These are phyloP conservation scores for Hybognathus amarus DNA, from an alignment of 2,797 vertebrate genomes.

Conservation along the genomic window DNA sequence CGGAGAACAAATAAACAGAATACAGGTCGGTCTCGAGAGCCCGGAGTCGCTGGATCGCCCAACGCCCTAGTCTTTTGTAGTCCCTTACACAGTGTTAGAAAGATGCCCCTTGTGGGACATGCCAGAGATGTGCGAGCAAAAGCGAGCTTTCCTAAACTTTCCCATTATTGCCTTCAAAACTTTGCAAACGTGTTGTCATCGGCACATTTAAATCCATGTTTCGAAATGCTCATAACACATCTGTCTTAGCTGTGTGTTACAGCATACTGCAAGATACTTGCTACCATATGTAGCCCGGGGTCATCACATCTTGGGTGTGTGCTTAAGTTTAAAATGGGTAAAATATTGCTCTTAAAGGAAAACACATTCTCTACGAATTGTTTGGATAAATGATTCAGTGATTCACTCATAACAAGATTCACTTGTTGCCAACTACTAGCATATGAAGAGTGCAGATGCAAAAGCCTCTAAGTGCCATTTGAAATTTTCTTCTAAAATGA, in stretches of 20 bases:
- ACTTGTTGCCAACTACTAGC: neutral
- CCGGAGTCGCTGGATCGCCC: constrained; percentile 54
- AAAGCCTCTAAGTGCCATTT: too few relatives aligned
- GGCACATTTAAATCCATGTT: neutral
- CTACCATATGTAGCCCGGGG: neutral
- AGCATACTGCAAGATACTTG: neutral
- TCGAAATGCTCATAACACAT: constrained; percentile 14
- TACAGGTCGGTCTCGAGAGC: constrained; percentile 60
- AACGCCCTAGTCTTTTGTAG: constrained; percentile 24
- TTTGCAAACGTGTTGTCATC: constrained; percentile 23
- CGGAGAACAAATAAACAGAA: constrained; percentile 76
- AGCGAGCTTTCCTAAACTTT: neutral
- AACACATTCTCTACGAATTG: neutral
- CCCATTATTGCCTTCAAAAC: constrained; percentile 14
- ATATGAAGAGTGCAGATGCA: too few relatives aligned
- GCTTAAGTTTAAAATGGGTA: neutral
- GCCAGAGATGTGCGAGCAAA: neutral
- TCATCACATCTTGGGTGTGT: neutral
- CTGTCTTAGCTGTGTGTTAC: neutral
- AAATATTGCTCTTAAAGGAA: neutral
- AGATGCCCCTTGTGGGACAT: neutral
- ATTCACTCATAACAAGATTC: neutral
- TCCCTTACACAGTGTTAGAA: constrained; percentile 6
- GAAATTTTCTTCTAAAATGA: too few relatives aligned
- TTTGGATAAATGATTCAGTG: neutral